Evolutionary conservation across 2,888 invertebrate species (phyloP), one percentile per base, ranked within the genome.

Genomic region (Andrena bicolor): DNA sequence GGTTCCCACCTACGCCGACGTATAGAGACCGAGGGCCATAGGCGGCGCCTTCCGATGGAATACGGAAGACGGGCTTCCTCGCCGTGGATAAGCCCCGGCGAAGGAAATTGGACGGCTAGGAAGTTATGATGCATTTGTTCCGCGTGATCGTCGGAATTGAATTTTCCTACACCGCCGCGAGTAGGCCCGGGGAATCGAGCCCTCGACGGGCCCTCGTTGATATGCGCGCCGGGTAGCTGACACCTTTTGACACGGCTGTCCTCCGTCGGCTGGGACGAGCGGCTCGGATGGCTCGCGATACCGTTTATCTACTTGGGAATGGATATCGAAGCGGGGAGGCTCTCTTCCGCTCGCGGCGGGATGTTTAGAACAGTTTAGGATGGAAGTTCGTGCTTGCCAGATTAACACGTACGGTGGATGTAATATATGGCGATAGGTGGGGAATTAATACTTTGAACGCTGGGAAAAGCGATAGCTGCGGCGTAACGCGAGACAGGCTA

Each of bases 101-200:
- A 63, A 80, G 82, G 82, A 82, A 80, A 82, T 82, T 82, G 82
- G 70, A 82, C 61, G 75, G 16, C 75, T 48, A 26, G 70, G 48
- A 71, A 66, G 70, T 80, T 80, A 71, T 56, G 82, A 82, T 71
- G 82, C 81, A 70, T 82, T 80, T 80, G 81, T 82, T 80, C 82
- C 70, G 61, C 28, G 61, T 61, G 80, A 80, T 80, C 74, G 70
- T 61, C 74, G n/a, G 74, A 75, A 82, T 82, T 75, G 82, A 82
- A 82, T 82, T 82, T 80, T 75, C 81, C 74, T 74, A n/a, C 51
- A 53, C 32, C 79, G 35, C 16, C 10, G 63, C 35, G 58, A 56
- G 30, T 49, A 69, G 63, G 56, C 41, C 3, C 41, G 5, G 13
- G 28, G 64, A 41, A 28, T 35, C 78, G 41, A 23, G 51, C 13